These are phyloP conservation scores for Ceriagrion tenellum DNA, from an alignment of 2,888 invertebrate genomes.

Conservation along the genomic window DNA sequence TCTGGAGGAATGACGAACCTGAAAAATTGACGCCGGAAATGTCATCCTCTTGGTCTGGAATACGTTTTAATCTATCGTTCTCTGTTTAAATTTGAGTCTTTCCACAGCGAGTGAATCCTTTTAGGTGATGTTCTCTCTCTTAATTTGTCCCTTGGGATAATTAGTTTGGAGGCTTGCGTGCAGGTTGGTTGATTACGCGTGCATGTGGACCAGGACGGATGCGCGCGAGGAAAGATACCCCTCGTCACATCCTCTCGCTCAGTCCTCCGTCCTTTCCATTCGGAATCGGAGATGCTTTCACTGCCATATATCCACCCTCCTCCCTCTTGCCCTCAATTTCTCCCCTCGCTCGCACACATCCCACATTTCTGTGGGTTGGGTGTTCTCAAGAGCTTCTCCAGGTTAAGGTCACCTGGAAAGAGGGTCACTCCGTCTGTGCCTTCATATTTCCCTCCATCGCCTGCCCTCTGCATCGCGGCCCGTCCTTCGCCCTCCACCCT, in stretches of 20 bases:
- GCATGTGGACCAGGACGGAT: not conserved
- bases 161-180: not conserved
- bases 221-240: not conserved
- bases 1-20: no score
- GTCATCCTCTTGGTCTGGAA: no score
- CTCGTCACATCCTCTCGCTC: not conserved
- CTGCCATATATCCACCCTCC: not conserved
- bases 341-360: conserved; percentile 2
- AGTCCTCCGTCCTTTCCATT: not conserved
- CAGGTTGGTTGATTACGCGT: not conserved
- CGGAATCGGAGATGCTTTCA: not conserved
- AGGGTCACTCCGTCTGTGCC: conserved; percentile 47
- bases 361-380: conserved; percentile 35
- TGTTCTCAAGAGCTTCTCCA: conserved; percentile 24
- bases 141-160: no score
- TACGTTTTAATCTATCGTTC: no score
- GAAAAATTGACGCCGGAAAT: no score
- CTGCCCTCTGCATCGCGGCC: not conserved
- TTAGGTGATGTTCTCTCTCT: no score
- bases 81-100: no score
- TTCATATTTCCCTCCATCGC: not conserved
- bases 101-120: no score
- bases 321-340: not conserved
- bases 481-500: not conserved
- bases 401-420: conserved; percentile 57